phyloP scores from a whole-genome alignment of 2,113 vertebrate genomes.

The Microtus oregoni region DNA sequence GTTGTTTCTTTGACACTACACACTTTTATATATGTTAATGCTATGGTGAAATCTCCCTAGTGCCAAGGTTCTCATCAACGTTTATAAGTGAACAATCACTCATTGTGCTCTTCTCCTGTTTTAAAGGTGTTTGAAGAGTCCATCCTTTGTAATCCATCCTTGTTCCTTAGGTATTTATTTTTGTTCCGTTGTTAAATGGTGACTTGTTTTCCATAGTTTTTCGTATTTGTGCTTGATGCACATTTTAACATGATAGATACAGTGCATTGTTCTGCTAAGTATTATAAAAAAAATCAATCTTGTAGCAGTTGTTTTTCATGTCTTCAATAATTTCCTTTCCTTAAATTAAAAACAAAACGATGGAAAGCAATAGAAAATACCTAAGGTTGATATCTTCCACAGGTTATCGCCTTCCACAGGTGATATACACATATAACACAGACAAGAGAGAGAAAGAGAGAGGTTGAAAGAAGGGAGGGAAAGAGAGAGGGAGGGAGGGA shows the following conservation, averaged over 20 bases:
- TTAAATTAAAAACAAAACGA: not conserved
- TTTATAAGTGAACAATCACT: too few species aligned
- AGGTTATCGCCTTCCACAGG: not conserved
- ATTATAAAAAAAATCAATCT: not conserved
- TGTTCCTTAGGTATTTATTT: not conserved
- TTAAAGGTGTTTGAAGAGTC: not conserved
- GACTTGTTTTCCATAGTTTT: not conserved
- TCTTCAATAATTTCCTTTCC: not conserved
- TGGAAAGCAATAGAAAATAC: not conserved
- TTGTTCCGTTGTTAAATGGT: not conserved
- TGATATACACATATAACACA: not conserved
- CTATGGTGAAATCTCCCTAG: not conserved
- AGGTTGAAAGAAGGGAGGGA: not conserved
- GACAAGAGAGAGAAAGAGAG: not conserved
- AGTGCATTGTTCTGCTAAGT: not conserved
- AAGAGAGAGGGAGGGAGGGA: accelerated
- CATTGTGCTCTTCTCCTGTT: not conserved
- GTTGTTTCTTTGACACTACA: not conserved
- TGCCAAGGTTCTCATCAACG: not conserved
- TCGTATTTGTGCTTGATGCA: not conserved
- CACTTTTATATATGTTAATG: not conserved
- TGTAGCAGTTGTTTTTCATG: not conserved
- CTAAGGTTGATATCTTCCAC: not conserved
- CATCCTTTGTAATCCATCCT: not conserved
- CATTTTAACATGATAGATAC: not conserved